Base-by-base conservation (phyloP, 1,140 invertebrate genomes). In the Adoxophyes honmai region DNA sequence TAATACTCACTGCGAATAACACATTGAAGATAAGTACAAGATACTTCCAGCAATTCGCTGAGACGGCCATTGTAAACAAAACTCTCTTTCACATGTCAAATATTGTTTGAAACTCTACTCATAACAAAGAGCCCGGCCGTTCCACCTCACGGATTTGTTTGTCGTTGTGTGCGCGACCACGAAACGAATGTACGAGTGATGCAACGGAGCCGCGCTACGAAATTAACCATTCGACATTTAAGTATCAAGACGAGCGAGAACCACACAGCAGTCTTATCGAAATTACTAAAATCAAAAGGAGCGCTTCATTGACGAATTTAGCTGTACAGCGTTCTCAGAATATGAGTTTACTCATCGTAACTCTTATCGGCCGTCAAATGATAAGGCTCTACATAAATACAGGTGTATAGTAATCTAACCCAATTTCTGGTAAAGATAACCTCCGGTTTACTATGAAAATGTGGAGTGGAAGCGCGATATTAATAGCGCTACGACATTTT, bases 31-130 rank as follows among this genome's bases (percentile, higher is more conserved):
- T 82, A 62, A 89, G 66, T 61, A 89, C 86, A 18, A 89, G 71
- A 77, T 88, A 89, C 78, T 88, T 88, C 86, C 86, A 89, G 66
- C 85, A 88, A 63, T 86, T 88, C 52, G 85, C 81, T 5, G 86
- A 88, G 34, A 88, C 66, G 59, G 81, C 79, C 88, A 89, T 89
- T 78, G 74, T 79, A 38, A 36, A 60, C 37, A 70, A 62, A 18
- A 39, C 33, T 16, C 57, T 65, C 61, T 66, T 82, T 86, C 85
- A 88, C 82, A 86, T 87, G 67, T 82, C 74, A 69, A 66, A 72
- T 75, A 61, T 72, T 73, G 78, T 72, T 78, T 72, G 59, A 76
- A 78, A 76, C 70, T 70, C 59, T 67, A 57, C 60, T 68, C 76
- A 78, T 80, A 84, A 88, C 81, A 88, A 86, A 84, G 70, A 61